Evolutionary conservation across 2,888 invertebrate species (phyloP).

Genomic region (Netelia melanura): DNA sequence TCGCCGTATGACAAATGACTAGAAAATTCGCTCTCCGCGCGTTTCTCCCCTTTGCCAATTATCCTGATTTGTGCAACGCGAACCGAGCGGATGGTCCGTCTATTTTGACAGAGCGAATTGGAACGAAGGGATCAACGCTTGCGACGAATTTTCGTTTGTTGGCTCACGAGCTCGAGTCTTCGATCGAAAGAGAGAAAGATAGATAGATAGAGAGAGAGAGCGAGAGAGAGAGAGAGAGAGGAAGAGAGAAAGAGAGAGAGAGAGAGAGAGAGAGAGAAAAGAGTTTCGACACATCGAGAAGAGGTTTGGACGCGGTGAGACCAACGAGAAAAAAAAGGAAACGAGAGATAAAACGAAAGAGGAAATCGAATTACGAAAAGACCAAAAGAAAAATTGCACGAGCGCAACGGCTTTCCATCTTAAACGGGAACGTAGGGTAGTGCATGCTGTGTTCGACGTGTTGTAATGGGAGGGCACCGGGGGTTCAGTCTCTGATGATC

Average conservation of each 20-base stretch:
- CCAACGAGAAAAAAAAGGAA: background rate
- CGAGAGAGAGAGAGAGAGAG: no score
- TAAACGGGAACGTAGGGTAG: conserved; percentile 75
- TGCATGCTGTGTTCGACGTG: conserved; percentile 82
- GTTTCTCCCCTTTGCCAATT: conserved; percentile 14
- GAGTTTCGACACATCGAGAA: background rate
- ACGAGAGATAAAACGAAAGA: conserved; percentile 6
- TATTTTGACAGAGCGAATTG: conserved; percentile 46
- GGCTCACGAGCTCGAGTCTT: conserved; percentile 42
- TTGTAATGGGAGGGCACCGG: conserved; percentile 84
- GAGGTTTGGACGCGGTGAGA: background rate
- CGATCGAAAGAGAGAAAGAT: conserved; percentile 28
- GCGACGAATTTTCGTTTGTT: conserved; percentile 54
- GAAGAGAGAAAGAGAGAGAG: background rate
- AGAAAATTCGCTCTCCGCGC: conserved; percentile 29
- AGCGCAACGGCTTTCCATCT: conserved; percentile 55
- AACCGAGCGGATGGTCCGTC: conserved; percentile 26
- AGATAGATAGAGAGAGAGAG: background rate
- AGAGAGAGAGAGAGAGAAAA: background rate
- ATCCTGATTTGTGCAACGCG: conserved; percentile 11
- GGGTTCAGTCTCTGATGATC: conserved; percentile 89
- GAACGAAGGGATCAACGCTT: conserved; percentile 52
- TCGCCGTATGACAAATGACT: conserved; percentile 1
- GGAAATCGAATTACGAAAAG: conserved; percentile 2
- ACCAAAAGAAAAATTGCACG: conserved; percentile 20